Evolutionary conservation across 2,888 invertebrate species (phyloP).

Genomic region (Emmelina monodactyla): DNA sequence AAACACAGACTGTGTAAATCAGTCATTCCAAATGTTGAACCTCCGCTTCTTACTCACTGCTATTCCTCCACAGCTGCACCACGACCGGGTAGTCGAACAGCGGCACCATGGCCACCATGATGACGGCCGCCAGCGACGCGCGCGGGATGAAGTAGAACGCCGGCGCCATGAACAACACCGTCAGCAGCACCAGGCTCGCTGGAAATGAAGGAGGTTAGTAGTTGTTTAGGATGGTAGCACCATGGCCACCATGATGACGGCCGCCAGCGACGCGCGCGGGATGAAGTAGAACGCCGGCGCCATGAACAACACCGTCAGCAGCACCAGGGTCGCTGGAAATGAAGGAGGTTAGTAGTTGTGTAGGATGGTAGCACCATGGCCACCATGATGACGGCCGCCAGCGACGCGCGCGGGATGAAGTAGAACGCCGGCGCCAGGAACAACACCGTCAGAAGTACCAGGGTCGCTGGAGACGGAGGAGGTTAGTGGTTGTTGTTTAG

Average conservation of each 20-base stretch:
- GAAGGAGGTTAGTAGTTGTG: too few relatives aligned
- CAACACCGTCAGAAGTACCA: constrained; percentile 81
- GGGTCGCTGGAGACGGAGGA: constrained; percentile 66
- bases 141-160: constrained; percentile 88
- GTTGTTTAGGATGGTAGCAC: too few relatives aligned
- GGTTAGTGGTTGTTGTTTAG: too few relatives aligned
- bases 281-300: constrained; percentile 85
- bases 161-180: constrained; percentile 79
- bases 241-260: constrained; percentile 90
- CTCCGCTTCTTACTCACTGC: constrained; percentile 80
- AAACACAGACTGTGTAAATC: too few relatives aligned
- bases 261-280: constrained; percentile 85
- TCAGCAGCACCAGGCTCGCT: constrained; percentile 78
- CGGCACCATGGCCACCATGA: constrained; percentile 87
- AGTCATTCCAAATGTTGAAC: too few relatives aligned
- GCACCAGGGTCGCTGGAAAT: constrained; percentile 72
- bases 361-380: too few relatives aligned
- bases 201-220: too few relatives aligned
- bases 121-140: constrained; percentile 84
- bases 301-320: constrained; percentile 80
- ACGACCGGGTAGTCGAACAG: constrained; percentile 79
- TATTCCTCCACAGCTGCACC: constrained; percentile 76
- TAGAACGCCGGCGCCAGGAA: constrained; percentile 82
- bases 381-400: constrained; percentile 87
- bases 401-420: constrained; percentile 84